Evolutionary conservation across 2,797 vertebrate genomes (phyloP).

Genomic region (Coreius guichenoti): DNA sequence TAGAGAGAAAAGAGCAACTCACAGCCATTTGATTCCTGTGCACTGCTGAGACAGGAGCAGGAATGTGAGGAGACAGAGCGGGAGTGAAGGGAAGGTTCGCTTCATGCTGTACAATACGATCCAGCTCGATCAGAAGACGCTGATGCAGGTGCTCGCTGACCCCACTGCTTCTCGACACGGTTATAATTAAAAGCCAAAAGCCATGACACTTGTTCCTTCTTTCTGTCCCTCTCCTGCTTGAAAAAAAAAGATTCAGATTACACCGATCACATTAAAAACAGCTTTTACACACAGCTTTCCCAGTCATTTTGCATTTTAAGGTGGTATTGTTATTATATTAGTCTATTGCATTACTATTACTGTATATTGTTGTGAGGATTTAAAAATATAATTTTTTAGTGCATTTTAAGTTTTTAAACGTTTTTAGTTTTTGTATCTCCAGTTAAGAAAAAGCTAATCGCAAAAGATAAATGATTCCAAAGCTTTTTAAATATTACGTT

Average conservation of each 20-base stretch:
- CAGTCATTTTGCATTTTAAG: background rate
- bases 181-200: conserved; percentile 66
- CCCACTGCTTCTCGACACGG: conserved; percentile 62
- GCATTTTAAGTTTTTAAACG: background rate
- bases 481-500: background rate
- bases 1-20: conserved; percentile 75
- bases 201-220: conserved; percentile 70
- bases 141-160: conserved; percentile 58
- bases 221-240: conserved; percentile 61
- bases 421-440: background rate
- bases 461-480: background rate
- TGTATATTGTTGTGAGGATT: background rate
- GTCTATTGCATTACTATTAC: background rate
- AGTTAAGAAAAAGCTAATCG: background rate
- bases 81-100: conserved; percentile 77
- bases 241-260: conserved; percentile 14
- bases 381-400: background rate
- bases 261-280: background rate
- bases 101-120: conserved; percentile 81
- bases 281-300: background rate
- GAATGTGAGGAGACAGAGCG: conserved; percentile 83
- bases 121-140: conserved; percentile 49
- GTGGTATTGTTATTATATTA: background rate
- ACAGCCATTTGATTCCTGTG: conserved; percentile 98
- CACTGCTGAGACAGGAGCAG: conserved; percentile 89